Percentiles rank a stretch among this genome's conserved stretches.
Evolutionary conservation across 2,888 invertebrate genomes (phyloP).

Genomic region (Ophion slaviceki): DNA sequence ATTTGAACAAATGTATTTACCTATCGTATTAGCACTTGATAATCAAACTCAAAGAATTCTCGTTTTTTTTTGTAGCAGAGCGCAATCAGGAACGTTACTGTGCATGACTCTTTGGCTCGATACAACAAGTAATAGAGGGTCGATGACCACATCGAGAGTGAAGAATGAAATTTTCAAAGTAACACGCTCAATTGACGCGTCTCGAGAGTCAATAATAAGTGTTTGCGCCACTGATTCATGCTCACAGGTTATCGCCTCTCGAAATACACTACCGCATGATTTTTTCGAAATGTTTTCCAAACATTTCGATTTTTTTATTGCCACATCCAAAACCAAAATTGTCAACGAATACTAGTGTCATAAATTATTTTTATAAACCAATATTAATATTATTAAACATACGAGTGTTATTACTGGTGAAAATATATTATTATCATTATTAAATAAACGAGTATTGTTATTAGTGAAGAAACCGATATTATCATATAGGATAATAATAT

Average conservation of each 20-base stretch:
- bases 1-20: slow-evolving; percentile 38
- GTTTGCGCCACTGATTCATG: background rate
- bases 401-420: no score
- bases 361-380: background rate
- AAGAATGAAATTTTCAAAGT: background rate
- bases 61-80: background rate
- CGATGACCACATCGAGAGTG: slow-evolving; percentile 7
- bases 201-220: background rate
- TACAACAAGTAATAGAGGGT: slow-evolving; percentile 17
- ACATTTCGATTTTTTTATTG: background rate
- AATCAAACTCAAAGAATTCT: slow-evolving; percentile 8
- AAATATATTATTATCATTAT: no score
- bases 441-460: no score
- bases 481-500: no score
- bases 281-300: background rate
- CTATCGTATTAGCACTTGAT: slow-evolving; percentile 27
- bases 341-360: background rate
- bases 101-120: background rate
- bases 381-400: background rate
- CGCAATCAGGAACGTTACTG: background rate
- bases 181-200: background rate
- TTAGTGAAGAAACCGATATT: no score
- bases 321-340: background rate
- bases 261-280: background rate
- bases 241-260: background rate